Base-by-base conservation (phyloP, 92 coral and sea anemone genomes). In the Galaxea fascicularis region DNA sequence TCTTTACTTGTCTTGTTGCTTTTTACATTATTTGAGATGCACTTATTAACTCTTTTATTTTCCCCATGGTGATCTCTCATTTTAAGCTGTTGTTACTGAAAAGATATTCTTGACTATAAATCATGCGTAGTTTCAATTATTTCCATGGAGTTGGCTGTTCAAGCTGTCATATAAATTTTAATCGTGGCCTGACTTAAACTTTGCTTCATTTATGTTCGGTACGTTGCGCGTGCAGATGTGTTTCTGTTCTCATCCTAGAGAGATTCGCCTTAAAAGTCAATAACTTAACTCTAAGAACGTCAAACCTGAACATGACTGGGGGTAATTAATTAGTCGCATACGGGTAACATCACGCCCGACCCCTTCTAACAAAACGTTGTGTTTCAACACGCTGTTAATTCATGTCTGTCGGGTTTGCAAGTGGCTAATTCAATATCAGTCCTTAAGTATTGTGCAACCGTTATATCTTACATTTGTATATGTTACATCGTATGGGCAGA, bases 301-400 rank as follows among this genome's bases (percentile, higher is more conserved):
- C 22, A 24, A 57, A 57, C 18, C n/a, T 17, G 18, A 3, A 21
- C 24, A 56, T 8, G 8, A 5, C 62, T 56, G 54, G 54, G 54
- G 17, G 54, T 49, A 10, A 49, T 49, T 49, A 49, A 49, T 49
- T 49, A 49, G 17, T 10, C 54, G 15, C 29, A 6, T 8, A 76
- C 22, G 80, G 80, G 20, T 30, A 18, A 30, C 13, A 28, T 79
- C 60, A 66, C 39, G 46, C 73, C 25, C 84, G 49, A n/a, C 84
- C 66, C 74, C 84, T 67, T 65, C 74, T 65, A 20, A 8, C 14
- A 69, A 81, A 71, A 7, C n/a, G 4, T 56, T 16, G 44, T 67
- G 65, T 60, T 81, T 81, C 86, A 81, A 14, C 86, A 81, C 66
- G 53, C 68, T 81, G 54, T 68, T 71, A 58, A 8, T 10, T 57